A percentile compares a stretch with the other conserved stretches of the same genome.
These are phyloP conservation scores for Sebastes steindachneri DNA, from an alignment of 2,797 vertebrate species.

Conservation along the genomic window DNA sequence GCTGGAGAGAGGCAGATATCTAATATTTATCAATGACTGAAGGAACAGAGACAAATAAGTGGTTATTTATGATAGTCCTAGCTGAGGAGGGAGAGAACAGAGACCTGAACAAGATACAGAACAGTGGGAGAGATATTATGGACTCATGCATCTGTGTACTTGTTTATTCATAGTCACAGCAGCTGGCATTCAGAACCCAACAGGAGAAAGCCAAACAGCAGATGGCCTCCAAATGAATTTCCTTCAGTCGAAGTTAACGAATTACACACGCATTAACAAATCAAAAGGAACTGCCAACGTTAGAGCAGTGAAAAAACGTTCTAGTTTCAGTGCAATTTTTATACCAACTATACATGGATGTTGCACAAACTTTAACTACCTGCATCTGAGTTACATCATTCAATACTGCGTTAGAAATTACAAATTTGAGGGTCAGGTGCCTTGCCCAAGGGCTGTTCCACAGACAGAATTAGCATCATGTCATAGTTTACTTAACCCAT, in stretches of 20 bases:
- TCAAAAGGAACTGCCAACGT: constrained; percentile 13
- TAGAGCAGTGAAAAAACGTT: neutral
- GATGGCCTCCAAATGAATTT: constrained; percentile 65
- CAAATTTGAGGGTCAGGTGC: neutral
- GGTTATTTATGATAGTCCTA: constrained; percentile 43
- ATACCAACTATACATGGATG: neutral
- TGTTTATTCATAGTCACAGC: constrained; percentile 60
- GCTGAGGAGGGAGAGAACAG: constrained; percentile 16
- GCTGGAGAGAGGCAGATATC: constrained; percentile 53
- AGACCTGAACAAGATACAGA: constrained; percentile 41
- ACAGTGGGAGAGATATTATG: constrained; percentile 41
- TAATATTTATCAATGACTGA: constrained; percentile 74
- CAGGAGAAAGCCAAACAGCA: constrained; percentile 64
- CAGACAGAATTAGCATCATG: neutral
- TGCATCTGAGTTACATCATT: neutral
- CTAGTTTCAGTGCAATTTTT: fast-evolving
- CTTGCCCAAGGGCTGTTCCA: neutral
- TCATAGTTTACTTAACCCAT: neutral
- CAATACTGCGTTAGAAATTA: neutral
- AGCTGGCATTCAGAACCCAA: constrained; percentile 50
- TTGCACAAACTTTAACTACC: neutral
- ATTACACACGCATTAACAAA: constrained; percentile 40
- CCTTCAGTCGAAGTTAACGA: constrained; percentile 48
- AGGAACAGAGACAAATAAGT: constrained; percentile 26
- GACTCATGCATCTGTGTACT: constrained; percentile 41